Evolutionary conservation across 64 coral and sea anemone species (phyloP).

Genomic region (Acropora yongei): DNA sequence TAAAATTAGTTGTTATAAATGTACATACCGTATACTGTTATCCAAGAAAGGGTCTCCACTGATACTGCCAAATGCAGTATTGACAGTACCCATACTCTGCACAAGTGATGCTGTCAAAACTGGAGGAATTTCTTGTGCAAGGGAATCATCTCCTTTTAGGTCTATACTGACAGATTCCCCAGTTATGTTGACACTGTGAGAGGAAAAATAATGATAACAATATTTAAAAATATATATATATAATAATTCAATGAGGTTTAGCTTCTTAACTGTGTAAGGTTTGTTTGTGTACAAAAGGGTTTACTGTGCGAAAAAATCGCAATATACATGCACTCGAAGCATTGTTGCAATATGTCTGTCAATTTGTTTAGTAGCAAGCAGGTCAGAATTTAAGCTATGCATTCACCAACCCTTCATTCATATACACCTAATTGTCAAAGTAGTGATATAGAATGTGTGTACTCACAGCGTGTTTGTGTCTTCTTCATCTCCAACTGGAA

Average conservation of each 20-base stretch:
- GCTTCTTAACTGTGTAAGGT: too few species aligned
- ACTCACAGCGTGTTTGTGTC: slow-evolving; percentile 28
- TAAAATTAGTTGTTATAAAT: not conserved
- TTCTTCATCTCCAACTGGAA: slow-evolving; percentile 5
- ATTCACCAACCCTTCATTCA: not conserved
- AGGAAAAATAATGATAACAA: slow-evolving; percentile 21
- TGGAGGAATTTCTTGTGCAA: slow-evolving; percentile 2
- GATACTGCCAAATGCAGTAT: too few species aligned
- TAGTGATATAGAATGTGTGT: slow-evolving; percentile 2
- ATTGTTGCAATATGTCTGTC: not conserved
- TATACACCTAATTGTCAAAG: not conserved
- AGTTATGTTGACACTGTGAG: slow-evolving; percentile 14
- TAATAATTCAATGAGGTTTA: not conserved
- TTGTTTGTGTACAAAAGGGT: too few species aligned
- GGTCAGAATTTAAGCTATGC: not conserved
- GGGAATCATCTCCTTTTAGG: slow-evolving; percentile 8
- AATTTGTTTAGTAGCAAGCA: not conserved
- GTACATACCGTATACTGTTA: too few species aligned
- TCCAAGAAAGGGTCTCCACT: too few species aligned
- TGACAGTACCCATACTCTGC: too few species aligned
- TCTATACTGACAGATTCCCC: slow-evolving; percentile 13
- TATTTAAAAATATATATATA: not conserved
- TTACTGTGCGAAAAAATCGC: too few species aligned
- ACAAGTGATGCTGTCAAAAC: too few species aligned
- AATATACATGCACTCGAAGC: not conserved